A percentile compares a stretch with the other conserved stretches of the same genome.
These are phyloP conservation scores for Ctenosaura bakeri DNA, from an alignment of 2,797 vertebrate genomes.

Conservation along the genomic window DNA sequence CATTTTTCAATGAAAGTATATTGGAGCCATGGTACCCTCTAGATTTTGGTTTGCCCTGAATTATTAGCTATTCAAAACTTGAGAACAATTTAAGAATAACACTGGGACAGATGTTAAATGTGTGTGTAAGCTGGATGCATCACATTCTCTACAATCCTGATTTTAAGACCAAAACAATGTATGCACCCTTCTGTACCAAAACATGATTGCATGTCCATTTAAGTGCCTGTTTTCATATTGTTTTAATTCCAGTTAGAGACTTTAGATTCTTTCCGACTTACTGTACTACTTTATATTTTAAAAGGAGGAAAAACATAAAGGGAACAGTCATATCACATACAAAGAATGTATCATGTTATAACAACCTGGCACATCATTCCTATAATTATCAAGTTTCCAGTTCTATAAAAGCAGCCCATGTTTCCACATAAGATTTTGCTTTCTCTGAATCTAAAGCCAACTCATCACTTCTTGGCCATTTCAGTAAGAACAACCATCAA, in stretches of 20 bases:
- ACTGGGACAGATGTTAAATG: neutral
- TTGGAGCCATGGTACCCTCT: neutral
- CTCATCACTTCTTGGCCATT: slow-evolving; percentile 47
- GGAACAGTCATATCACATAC: slow-evolving; percentile 40
- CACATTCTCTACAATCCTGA: accelerated
- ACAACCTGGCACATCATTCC: slow-evolving; percentile 40
- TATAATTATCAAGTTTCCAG: slow-evolving; percentile 48
- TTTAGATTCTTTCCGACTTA: slow-evolving; percentile 53
- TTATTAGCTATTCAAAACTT: slow-evolving; percentile 28
- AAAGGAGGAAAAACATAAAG: slow-evolving; percentile 28
- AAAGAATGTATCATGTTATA: slow-evolving; percentile 40
- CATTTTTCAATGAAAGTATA: slow-evolving; percentile 31
- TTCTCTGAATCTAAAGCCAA: slow-evolving; percentile 48
- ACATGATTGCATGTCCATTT: slow-evolving; percentile 8
- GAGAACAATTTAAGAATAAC: slow-evolving; percentile 16
- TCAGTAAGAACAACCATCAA: slow-evolving; percentile 26
- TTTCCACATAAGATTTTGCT: slow-evolving; percentile 28
- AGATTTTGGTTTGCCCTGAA: slow-evolving; percentile 15
- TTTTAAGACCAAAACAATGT: slow-evolving; percentile 41
- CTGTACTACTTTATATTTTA: neutral
- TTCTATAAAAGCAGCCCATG: slow-evolving; percentile 26
- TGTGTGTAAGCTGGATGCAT: neutral
- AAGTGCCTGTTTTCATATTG: slow-evolving; percentile 28
- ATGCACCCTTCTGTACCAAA: slow-evolving; percentile 17
- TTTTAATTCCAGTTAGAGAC: slow-evolving; percentile 35